Conservation (phyloP, 2,113 vertebrate genomes). For the Amazona vittata region DNA sequence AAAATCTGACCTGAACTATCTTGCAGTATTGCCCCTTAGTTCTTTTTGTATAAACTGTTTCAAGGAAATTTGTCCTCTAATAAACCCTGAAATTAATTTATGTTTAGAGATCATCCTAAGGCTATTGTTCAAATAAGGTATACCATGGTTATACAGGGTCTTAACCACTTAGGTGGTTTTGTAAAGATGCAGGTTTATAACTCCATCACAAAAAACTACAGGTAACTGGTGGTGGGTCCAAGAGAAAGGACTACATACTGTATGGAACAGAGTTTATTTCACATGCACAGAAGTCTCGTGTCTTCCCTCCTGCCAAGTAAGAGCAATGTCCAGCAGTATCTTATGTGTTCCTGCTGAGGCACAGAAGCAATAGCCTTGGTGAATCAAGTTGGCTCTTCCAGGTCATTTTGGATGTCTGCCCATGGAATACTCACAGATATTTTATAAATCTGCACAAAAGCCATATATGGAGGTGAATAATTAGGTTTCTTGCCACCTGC, state of each 20-base stretch:
- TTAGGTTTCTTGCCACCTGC: slow-evolving; percentile 8
- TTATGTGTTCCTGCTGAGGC: neutral
- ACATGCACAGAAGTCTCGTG: neutral
- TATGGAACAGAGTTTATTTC: neutral
- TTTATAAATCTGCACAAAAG: slow-evolving; percentile 27
- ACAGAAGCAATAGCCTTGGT: neutral
- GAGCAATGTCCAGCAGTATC: neutral
- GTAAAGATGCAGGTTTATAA: neutral
- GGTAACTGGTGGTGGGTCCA: neutral
- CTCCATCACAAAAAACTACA: neutral
- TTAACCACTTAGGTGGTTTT: neutral
- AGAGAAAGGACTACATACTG: rapidly evolving
- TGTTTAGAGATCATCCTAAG: neutral
- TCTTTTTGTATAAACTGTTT: neutral
- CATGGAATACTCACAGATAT: neutral
- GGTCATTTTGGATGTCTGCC: neutral
- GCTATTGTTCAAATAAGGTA: neutral
- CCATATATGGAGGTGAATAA: neutral
- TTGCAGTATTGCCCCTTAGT: neutral
- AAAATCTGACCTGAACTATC: neutral
- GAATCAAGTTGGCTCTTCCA: neutral
- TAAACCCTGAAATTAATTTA: neutral
- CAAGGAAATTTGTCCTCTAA: neutral
- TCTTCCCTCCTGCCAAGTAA: neutral
- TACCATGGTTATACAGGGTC: neutral